A percentile compares a stretch with the other conserved stretches of the same genome.
Evolutionary conservation across 2,113 vertebrate species (phyloP).

Genomic region (Ifrita kowaldi): DNA sequence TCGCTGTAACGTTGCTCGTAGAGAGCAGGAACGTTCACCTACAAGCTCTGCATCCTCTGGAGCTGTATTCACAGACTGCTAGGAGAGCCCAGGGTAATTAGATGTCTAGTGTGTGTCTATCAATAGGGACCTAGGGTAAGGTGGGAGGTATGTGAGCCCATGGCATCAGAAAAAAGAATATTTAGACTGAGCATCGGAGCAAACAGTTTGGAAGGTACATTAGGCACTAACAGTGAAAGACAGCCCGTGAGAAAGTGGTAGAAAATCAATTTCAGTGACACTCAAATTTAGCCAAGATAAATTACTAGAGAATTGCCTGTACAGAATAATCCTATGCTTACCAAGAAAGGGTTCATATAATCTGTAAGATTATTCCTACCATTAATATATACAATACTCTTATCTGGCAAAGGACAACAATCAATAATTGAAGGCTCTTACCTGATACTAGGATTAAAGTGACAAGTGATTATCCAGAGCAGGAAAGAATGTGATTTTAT

Average conservation of each 20-base stretch:
- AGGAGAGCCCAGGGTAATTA: neutral
- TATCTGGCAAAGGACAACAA: neutral
- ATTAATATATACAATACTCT: neutral
- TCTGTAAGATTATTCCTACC: neutral
- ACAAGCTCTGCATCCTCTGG: neutral
- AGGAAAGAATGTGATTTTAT: neutral
- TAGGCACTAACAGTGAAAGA: neutral
- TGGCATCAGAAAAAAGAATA: neutral
- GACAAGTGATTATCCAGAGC: neutral
- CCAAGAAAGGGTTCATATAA: neutral
- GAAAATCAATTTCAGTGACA: neutral
- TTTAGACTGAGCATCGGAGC: neutral
- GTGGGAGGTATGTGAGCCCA: neutral
- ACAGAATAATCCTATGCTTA: neutral
- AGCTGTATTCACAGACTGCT: neutral
- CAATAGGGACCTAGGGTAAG: neutral
- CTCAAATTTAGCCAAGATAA: neutral
- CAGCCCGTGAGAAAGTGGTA: neutral
- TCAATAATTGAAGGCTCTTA: constrained; percentile 31
- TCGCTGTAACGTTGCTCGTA: neutral
- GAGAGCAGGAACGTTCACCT: neutral
- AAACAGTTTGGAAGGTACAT: neutral
- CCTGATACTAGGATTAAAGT: constrained; percentile 11
- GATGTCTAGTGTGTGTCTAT: neutral
- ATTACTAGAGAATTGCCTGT: neutral